Conservation (phyloP, 2,113 vertebrate species). For the Dipodomys ordii region DNA sequence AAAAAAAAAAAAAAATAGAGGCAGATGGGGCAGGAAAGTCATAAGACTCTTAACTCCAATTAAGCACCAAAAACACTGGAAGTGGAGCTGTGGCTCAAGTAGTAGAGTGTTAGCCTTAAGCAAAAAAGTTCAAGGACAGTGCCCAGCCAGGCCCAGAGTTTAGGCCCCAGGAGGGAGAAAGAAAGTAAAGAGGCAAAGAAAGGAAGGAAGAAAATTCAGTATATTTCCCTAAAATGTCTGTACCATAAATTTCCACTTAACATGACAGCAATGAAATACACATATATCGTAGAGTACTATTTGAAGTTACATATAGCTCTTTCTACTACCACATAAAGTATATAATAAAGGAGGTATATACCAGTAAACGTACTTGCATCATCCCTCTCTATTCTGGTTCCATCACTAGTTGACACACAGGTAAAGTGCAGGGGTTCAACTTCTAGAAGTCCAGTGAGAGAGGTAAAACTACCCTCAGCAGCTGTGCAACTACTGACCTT, state of each 20-base stretch:
- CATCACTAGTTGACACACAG: constrained; percentile 99
- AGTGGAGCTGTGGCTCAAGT: too few species aligned
- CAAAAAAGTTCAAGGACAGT: too few species aligned
- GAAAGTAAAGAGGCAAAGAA: background rate
- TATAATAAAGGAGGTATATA: constrained; percentile 89
- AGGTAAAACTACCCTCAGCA: constrained; percentile 98
- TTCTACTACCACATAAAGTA: constrained; percentile 26
- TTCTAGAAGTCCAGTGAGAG: constrained; percentile 97
- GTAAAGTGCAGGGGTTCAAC: constrained; percentile 99
- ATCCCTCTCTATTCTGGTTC: constrained; percentile 99
- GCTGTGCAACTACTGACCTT: constrained; percentile 96
- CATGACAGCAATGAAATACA: background rate
- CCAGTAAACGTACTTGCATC: constrained; percentile 99
- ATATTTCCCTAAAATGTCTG: background rate
- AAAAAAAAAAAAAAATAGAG: background rate
- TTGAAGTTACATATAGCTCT: constrained; percentile 17
- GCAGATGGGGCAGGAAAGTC: too few species aligned
- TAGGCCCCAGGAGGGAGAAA: too few species aligned
- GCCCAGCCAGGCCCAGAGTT: too few species aligned
- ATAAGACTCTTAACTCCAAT: too few species aligned
- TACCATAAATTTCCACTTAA: background rate
- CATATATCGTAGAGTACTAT: background rate
- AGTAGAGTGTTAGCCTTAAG: too few species aligned
- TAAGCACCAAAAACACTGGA: too few species aligned
- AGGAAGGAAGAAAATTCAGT: background rate